A percentile compares a stretch with the other conserved stretches of the same genome.
These are phyloP conservation scores for Acholoe squamosa DNA, from an alignment of 2,888 invertebrate species.

Conservation along the genomic window DNA sequence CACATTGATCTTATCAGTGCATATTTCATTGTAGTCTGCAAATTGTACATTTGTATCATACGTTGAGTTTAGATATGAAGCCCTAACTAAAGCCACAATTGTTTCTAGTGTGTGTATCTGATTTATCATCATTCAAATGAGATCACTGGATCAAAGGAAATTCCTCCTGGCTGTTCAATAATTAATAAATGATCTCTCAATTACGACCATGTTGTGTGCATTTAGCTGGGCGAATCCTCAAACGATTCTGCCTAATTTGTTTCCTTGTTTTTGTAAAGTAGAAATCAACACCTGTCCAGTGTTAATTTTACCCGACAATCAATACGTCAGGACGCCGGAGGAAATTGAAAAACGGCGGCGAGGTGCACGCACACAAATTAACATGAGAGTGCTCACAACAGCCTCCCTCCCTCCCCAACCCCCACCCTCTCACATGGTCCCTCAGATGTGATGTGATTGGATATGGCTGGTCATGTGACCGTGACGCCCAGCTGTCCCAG, in stretches of 20 bases:
- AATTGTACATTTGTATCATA: too few species aligned
- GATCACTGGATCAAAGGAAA: too few species aligned
- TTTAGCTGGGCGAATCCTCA: too few species aligned
- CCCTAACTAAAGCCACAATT: too few species aligned
- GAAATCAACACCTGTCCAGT: conserved; percentile 15
- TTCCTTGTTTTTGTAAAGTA: neutral
- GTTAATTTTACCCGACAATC: neutral
- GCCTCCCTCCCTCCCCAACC: neutral
- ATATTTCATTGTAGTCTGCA: too few species aligned
- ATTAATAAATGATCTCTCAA: too few species aligned
- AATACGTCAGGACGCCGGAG: conserved; percentile 10
- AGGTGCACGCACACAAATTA: neutral
- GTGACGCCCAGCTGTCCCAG: conserved; percentile 23
- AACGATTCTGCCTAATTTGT: neutral
- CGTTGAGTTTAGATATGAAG: too few species aligned
- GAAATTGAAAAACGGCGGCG: conserved; percentile 35
- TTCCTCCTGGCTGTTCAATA: too few species aligned
- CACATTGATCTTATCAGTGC: too few species aligned
- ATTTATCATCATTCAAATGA: too few species aligned
- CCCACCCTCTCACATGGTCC: neutral
- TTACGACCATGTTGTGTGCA: too few species aligned
- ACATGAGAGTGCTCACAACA: neutral
- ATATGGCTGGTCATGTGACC: conserved; percentile 15
- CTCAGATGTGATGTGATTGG: conserved; percentile 29
- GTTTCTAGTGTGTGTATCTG: too few species aligned